Percentiles rank a stretch among this genome's conserved stretches.
Conservation (phyloP, 2,113 vertebrate genomes). For the Mormyrus lacerda region DNA sequence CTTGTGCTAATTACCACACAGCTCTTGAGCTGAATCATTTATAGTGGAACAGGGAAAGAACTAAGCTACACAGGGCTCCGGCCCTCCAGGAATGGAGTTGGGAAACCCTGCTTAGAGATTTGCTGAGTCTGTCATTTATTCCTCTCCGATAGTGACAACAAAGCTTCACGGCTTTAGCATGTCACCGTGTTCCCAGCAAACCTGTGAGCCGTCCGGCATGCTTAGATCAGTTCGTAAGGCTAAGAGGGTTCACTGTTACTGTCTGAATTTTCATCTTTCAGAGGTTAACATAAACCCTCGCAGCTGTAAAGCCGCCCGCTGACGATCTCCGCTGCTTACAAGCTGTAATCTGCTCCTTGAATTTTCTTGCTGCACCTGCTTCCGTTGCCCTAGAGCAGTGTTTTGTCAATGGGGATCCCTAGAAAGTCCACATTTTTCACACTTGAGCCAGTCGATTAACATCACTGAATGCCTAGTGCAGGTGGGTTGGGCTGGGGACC, state of each 20-base stretch:
- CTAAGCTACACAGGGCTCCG: too few species aligned
- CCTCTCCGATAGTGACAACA: neutral
- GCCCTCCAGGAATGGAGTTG: too few species aligned
- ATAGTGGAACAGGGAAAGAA: too few species aligned
- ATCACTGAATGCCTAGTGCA: neutral
- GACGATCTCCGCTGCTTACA: neutral
- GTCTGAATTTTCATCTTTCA: neutral
- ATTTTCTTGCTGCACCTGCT: neutral
- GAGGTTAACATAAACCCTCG: neutral
- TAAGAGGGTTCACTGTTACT: neutral
- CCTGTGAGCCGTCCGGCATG: neutral
- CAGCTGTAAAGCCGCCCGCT: neutral
- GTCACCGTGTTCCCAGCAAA: neutral
- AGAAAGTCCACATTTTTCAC: neutral
- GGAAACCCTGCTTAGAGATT: too few species aligned
- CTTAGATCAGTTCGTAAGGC: neutral
- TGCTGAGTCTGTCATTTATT: neutral
- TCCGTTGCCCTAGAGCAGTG: neutral
- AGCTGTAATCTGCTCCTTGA: neutral
- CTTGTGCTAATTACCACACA: too few species aligned
- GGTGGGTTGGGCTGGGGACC: neutral
- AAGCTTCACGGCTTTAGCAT: neutral
- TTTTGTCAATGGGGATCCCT: neutral
- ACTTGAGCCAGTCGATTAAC: neutral
- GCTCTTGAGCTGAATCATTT: too few species aligned